Percentiles rank a stretch among this genome's conserved stretches.
Conservation (phyloP, 2,113 vertebrate species). For the Cryptotis parvus region DNA sequence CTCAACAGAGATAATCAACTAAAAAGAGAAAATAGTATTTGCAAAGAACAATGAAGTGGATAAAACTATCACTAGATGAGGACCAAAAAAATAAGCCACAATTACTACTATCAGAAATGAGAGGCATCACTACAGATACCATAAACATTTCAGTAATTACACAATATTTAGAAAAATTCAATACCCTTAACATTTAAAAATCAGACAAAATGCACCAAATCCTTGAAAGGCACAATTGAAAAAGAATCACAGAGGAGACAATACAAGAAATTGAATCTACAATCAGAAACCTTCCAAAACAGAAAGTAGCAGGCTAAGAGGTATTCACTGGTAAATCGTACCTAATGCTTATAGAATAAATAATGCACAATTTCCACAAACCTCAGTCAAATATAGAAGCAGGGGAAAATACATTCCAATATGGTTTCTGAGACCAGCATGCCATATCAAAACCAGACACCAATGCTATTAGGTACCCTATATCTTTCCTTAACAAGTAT, state of each 20-base stretch:
- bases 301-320: neutral
- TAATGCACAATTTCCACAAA: neutral
- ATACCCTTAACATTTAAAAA: neutral
- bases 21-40: neutral
- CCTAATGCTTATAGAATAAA: neutral
- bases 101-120: neutral
- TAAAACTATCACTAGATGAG: neutral
- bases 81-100: neutral
- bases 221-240: neutral
- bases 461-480: neutral
- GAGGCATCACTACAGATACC: neutral
- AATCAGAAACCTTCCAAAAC: neutral
- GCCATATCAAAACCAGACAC: neutral
- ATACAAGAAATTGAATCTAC: neutral
- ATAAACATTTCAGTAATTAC: neutral
- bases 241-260: neutral
- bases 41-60: neutral
- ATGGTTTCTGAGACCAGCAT: neutral
- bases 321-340: neutral
- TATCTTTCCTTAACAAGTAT: neutral
- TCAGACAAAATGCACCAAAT: neutral
- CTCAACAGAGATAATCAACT: slow-evolving; percentile 3
- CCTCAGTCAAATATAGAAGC: neutral
- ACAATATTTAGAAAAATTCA: neutral
- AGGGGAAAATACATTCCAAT: neutral